Conservation (phyloP, 2,113 vertebrate genomes). For the Chelonoidis abingdonii region DNA sequence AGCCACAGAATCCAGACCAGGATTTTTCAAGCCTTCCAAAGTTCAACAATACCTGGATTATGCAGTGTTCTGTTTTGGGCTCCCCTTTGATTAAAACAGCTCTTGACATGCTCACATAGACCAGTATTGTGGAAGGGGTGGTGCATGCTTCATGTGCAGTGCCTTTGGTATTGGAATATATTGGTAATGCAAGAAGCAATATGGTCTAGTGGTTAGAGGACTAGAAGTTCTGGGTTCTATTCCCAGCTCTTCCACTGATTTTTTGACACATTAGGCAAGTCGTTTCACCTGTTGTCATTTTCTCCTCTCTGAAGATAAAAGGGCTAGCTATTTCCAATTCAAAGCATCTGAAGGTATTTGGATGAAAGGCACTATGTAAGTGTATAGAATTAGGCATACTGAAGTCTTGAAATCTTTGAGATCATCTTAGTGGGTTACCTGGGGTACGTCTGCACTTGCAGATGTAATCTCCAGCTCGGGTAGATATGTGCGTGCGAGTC, state of each 20-base stretch:
- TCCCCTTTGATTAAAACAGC: not conserved
- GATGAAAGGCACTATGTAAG: not conserved
- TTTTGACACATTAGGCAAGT: not conserved
- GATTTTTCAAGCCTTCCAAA: not conserved
- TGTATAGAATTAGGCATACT: no score
- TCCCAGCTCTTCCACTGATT: not conserved
- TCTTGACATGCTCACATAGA: accelerated
- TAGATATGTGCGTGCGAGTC: no score
- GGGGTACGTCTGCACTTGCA: no score
- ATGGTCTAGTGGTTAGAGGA: not conserved
- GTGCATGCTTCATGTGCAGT: accelerated
- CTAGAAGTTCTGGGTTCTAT: not conserved
- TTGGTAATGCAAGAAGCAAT: not conserved
- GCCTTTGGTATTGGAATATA: accelerated
- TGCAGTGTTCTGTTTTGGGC: not conserved
- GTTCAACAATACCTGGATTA: not conserved
- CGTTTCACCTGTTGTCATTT: accelerated
- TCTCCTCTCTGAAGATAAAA: not conserved
- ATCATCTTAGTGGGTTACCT: no score
- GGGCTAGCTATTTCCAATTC: not conserved
- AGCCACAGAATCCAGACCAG: not conserved
- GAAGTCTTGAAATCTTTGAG: no score
- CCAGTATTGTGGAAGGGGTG: accelerated
- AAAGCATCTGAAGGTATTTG: not conserved
- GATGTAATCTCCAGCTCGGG: no score